Evolutionary conservation across 2,888 invertebrate genomes (phyloP), one percentile per base, ranked within the genome.

Genomic region (Shargacucullia verbasci): DNA sequence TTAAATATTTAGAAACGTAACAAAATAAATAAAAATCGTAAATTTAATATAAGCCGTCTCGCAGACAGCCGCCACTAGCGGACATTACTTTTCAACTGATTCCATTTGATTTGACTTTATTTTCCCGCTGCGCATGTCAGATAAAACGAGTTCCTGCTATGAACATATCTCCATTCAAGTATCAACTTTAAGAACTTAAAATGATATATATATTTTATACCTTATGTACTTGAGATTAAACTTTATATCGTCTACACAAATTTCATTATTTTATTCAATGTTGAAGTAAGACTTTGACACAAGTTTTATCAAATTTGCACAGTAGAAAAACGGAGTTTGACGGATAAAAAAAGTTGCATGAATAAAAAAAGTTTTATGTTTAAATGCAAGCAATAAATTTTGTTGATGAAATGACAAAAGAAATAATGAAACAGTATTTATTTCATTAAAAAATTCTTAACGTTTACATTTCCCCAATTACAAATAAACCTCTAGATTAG

Each of bases 11-110:
- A 84, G 76, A 86, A 86, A 80, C 78, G 73, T 80, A 84, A 86
- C 80, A 90, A 90, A 88, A 86, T 86, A 86, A 87, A 89, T 88
- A 88, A 87, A 86, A 87, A 90, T 89, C 92, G 91, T 90, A 91
- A 89, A 87, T 85, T 79, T 67, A 68, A 49, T 68, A 80, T 74
- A 76, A 81, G 79, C 75, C 73, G 77, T 79, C 79, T 82, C 60
- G 79, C 76, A 79, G 70, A 74, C 84, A 65, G 74, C 91, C 90
- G 73, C 84, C 75, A 72, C 82, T 9, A 72, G 69, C 84, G 84
- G 83, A 87, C 82, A 85, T 88, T 85, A 86, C 79, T 84, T 84
- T 86, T 86, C 85, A 89, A 92, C 92, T 93, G 87, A 87, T 81
- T 84, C 72, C 67, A 73, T 78, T 73, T 79, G 58, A 73, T 78